Base-by-base conservation (phyloP, 2,888 invertebrate species). In the Colostygia pectinataria region DNA sequence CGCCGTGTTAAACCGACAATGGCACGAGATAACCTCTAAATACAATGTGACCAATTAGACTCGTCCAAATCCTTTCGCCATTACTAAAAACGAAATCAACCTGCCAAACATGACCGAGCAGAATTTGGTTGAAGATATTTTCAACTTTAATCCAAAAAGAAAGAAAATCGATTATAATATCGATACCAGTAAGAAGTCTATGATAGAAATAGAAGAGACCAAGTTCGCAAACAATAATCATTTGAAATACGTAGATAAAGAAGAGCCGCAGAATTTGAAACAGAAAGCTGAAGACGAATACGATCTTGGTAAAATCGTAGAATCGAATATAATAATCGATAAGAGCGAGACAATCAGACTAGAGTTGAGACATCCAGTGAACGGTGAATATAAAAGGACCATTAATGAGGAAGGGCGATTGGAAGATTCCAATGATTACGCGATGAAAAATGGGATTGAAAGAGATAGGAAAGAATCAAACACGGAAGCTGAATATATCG, bases 21-120 rank as follows among this genome's bases (percentile, higher is more conserved):
- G 74, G 80, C 67, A 33, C 28, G 46, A 73, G 80, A 82, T 84
- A 83, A 80, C 82, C 80, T 70, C 78, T 67, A 59, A 59, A 65
- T 65, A 83, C 88, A 85, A 87, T 87, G 82, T 80, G 78, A 85
- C 77, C 84, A 88, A 89, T 88, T 88, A 88, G 80, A 77, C 6
- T n/a, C 40, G 34, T 23, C 71, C 56, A 59, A 57, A 57, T 59
- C 57, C 55, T 57, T 53, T 65, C 57, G 53, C 46, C 57, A 87
- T 88, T 86, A 87, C 87, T 66, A 88, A 84, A 77, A 82, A 80
- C 74, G 83, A 74, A 59, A 65, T 73, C 55, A 75, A 72, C 71
- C 65, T 80, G 59, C 76, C 75, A 43, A 78, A 81, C 47, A 81
- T 85, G 79, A 75, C 75, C 18, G 77, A 75, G 55, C 72, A 76